Base-by-base conservation (phyloP, 2,888 invertebrate genomes). In the Epinotia ramella region DNA sequence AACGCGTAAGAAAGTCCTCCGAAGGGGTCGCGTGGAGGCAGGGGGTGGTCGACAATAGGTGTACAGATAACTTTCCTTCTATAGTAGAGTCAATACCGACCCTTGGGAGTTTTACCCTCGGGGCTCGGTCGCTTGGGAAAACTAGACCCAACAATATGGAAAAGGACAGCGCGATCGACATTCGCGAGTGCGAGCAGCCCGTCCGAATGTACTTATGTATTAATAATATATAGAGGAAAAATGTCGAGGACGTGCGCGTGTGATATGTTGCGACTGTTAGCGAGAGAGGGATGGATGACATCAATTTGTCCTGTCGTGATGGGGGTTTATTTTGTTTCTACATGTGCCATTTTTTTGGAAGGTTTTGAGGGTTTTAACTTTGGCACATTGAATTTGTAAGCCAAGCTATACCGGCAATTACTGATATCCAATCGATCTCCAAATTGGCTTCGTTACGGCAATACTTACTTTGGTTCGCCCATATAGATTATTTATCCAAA, bases 141-240 rank as follows among this genome's bases (percentile, higher is more conserved):
- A 94, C 94, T 94, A 94, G 91, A 93, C 92, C 94, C 94, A 93
- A 94, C 94, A 94, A 94, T 94, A 94, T 94, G 91, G 92, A 94
- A 91, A 90, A 89, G 90, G 94, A 94, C 88, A 82, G 87, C 84
- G 84, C 82, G 87, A 93, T 84, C 83, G 83, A 78, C 79, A 80
- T 78, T 65, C 78, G 78, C 76, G 81, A 79, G 92, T 81, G 86
- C 78, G 87, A 94, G 81, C 87, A 87, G 93, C 88, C 88, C 90
- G 88, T 86, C 86, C 79, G 84, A 88, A 84, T 90, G 88, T 92
- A 93, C 92, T 92, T 94, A 93, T 93, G 89, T 94, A 93, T 94
- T 93, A 93, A 93, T 94, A 94, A 94, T 94, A 94, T 94, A 94
- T 93, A 94, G 92, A 93, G 94, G 93, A 94, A 94, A 94, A 94